Evolutionary conservation across 1,140 invertebrate genomes (phyloP).

Genomic region (Manduca sexta): DNA sequence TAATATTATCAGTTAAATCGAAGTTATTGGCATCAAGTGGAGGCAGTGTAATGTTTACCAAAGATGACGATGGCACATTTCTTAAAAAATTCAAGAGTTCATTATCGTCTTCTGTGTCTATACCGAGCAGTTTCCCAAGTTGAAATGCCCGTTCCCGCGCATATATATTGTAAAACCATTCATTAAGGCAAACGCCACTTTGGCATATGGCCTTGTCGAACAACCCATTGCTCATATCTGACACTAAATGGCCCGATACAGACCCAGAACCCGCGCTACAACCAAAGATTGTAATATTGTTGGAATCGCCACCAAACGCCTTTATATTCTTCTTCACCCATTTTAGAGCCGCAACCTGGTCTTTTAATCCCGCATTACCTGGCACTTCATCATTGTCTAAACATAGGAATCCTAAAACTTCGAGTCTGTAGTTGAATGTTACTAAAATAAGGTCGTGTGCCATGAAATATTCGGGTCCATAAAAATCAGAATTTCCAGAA

Average conservation of each 20-base stretch:
- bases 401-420: slow-evolving; percentile 74
- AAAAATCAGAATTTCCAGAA: slow-evolving; percentile 73
- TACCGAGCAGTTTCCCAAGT: slow-evolving; percentile 47
- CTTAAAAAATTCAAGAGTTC: slow-evolving; percentile 50
- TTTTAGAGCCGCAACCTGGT: slow-evolving; percentile 77
- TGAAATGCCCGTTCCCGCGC: slow-evolving; percentile 47
- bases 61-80: slow-evolving; percentile 33
- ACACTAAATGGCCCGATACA: slow-evolving; percentile 77
- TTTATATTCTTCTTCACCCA: slow-evolving; percentile 78
- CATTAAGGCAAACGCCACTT: slow-evolving; percentile 65
- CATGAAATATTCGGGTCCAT: slow-evolving; percentile 77
- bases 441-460: slow-evolving; percentile 77
- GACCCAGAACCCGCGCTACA: slow-evolving; percentile 79
- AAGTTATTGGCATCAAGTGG: slow-evolving; percentile 19
- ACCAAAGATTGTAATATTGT: slow-evolving; percentile 79
- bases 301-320: slow-evolving; percentile 75
- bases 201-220: slow-evolving; percentile 69
- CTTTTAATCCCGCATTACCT: slow-evolving; percentile 81
- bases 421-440: slow-evolving; percentile 78
- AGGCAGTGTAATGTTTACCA: slow-evolving; percentile 50
- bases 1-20: slow-evolving; percentile 40
- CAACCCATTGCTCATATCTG: slow-evolving; percentile 71
- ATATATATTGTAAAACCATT: slow-evolving; percentile 54
- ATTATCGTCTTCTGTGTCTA: slow-evolving; percentile 40
- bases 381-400: slow-evolving; percentile 72